Base-by-base conservation (phyloP, 1,140 invertebrate species). In the Saccostrea cuccullata region DNA sequence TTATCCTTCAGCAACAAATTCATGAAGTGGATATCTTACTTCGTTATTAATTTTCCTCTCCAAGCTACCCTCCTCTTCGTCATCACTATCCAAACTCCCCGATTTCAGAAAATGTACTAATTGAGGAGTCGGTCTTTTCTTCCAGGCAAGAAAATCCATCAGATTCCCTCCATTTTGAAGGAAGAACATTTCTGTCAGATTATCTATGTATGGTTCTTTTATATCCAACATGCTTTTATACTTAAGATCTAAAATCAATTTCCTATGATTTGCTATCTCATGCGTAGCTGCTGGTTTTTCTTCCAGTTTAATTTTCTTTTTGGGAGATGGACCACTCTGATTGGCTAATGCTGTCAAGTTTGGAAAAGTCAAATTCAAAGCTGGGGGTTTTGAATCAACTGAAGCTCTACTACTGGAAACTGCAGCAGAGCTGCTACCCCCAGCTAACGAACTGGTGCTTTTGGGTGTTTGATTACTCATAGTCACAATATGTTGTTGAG, bases 131-230 rank as follows among this genome's bases (percentile, higher is more conserved):
- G 97, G 96, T 92, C 97, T 96, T 94, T 98, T 98, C 89, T 97
- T 96, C 97, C 97, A 98, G 56, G 96, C 95, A 91, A 96, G 96
- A 94, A 97, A 98, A 93, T 98, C 98, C 96, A 98, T 97, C 95
- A 98, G 96, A 94, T 98, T 98, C 60, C 97, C 97, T 89, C 97
- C 97, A 92, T 96, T 96, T 95, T 98, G 97, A 70, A 98, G 96
- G 94, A 97, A 98, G 95, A 97, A 98, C 85, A 97, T 95, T 95
- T 98, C 98, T 83, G 97, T 96, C 90, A 97, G 96, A 95, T 97
- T 96, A 93, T 98, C 98, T 91, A 96, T 96, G 95, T 98, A 98
- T 93, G 95, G 96, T 40, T 96, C 96, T 86, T 96, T 95, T 15
- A 94, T 85, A 73, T 92, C 92, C 23, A 86, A 87, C 90, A 95